Evolutionary conservation across 2,797 vertebrate genomes (phyloP).

Genomic region (Enteromius anoplus): DNA sequence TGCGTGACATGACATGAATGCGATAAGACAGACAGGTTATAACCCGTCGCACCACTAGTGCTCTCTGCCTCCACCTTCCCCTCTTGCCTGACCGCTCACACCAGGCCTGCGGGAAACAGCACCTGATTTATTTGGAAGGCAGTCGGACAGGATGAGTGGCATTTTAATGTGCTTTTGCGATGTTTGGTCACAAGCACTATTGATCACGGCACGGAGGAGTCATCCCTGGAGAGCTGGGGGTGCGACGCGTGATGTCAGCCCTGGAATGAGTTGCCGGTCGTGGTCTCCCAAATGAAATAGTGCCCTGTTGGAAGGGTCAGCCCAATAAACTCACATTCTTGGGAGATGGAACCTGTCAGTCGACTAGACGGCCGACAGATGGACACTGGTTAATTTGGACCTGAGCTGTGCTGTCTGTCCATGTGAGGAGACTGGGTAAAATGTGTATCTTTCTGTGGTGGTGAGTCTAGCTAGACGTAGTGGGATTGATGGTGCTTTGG

Average conservation of each 20-base stretch:
- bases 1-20: slow-evolving; percentile 43
- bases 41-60: slow-evolving; percentile 12
- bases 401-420: slow-evolving; percentile 47
- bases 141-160: slow-evolving; percentile 78
- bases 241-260: slow-evolving; percentile 73
- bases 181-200: slow-evolving; percentile 85
- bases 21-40: slow-evolving; percentile 57
- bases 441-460: slow-evolving; percentile 17
- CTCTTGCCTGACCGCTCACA: slow-evolving; percentile 56
- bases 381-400: slow-evolving; percentile 62
- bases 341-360: slow-evolving; percentile 75
- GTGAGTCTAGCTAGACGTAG: background rate
- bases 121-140: slow-evolving; percentile 81
- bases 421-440: slow-evolving; percentile 42
- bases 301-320: slow-evolving; percentile 74
- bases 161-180: slow-evolving; percentile 85
- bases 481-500: background rate
- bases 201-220: slow-evolving; percentile 74
- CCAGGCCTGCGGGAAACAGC: slow-evolving; percentile 72
- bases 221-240: slow-evolving; percentile 56
- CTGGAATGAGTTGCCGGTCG: slow-evolving; percentile 78
- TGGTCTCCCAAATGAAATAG: slow-evolving; percentile 80
- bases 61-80: slow-evolving; percentile 51
- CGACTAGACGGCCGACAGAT: slow-evolving; percentile 72
- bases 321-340: slow-evolving; percentile 75